Evolutionary conservation across 2,113 vertebrate genomes (phyloP), one percentile per base, ranked within the genome.

Genomic region (Caranx melampygus): DNA sequence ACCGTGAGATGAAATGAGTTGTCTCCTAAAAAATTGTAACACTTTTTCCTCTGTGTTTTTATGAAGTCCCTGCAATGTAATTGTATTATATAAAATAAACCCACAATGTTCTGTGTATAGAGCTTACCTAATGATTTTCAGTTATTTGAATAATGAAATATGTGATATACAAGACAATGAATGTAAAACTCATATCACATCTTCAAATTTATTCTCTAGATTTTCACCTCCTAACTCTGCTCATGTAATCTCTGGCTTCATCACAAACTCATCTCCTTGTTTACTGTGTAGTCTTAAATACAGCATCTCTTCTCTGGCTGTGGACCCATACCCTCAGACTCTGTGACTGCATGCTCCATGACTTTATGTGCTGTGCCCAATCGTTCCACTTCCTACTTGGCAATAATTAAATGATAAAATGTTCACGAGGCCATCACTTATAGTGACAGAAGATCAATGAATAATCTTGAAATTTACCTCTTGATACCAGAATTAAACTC

Each of bases 291-390:
- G 16, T 49, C 15, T 14, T 11, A 45, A 45, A 45, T 45, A 45
- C 11, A 45, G 3, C 11, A 45, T 45, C 44, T 13, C 11, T 45
- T 14, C 14, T 3, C 44, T 15, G 45, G 49, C 49, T 52, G 49
- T 52, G 49, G 2, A 20, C 20, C 49, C 49, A 20, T 3, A 52
- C 49, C 20, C 20, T 70, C 34, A 18, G 12, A 57, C 1, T 3
- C 18, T 59, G n/a, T 40, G 42, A 9, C 42, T 26, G 9, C 16
- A 37, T 63, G 33, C 34, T 47, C 21, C 20, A 49, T 58, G 47
- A 62, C 76, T 66, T 47, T 61, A 20, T 59, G 18, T 35, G 51
- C 14, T 60, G 6, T 72, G 16, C 54, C 35, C 45, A 26, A 44
- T 42, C 4, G 37, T 13, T 62, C 21, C 12, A 35, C 40, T 42